Evolutionary conservation across 2,113 vertebrate species (phyloP).

Genomic region (Crotalus tigris): DNA sequence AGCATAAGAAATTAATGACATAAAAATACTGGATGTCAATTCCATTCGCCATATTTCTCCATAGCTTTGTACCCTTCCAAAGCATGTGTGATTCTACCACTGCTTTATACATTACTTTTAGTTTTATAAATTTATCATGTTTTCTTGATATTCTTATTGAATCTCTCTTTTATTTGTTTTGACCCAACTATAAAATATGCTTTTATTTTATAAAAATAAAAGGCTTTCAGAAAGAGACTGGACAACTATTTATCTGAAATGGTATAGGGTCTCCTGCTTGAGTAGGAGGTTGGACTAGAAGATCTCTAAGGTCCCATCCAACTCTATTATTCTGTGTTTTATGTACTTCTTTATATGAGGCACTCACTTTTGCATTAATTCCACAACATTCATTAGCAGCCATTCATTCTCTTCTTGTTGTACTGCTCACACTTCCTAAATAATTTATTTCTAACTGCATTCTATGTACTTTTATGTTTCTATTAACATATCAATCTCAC

Average conservation of each 20-base stretch:
- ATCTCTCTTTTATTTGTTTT: background rate
- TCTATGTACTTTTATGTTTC: background rate
- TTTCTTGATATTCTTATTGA: background rate
- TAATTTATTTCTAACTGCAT: background rate
- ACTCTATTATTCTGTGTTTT: background rate
- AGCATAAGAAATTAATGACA: background rate
- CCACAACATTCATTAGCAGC: background rate
- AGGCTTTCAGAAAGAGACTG: background rate
- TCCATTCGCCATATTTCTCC: background rate
- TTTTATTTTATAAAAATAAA: background rate
- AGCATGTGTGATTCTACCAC: background rate
- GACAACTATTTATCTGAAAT: background rate
- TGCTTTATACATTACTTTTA: background rate
- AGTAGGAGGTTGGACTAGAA: background rate
- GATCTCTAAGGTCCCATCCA: background rate
- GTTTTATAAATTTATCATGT: background rate
- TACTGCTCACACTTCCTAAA: background rate
- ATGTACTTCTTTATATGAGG: background rate
- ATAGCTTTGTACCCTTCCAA: background rate
- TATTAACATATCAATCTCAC: background rate
- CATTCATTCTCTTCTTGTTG: background rate
- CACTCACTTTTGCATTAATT: background rate
- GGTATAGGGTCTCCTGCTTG: background rate
- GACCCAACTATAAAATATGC: background rate
- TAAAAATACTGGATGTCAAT: background rate